A percentile compares a stretch with the other conserved stretches of the same genome.
Evolutionary conservation across 2,888 invertebrate species (phyloP).

Genomic region (Mantis religiosa): DNA sequence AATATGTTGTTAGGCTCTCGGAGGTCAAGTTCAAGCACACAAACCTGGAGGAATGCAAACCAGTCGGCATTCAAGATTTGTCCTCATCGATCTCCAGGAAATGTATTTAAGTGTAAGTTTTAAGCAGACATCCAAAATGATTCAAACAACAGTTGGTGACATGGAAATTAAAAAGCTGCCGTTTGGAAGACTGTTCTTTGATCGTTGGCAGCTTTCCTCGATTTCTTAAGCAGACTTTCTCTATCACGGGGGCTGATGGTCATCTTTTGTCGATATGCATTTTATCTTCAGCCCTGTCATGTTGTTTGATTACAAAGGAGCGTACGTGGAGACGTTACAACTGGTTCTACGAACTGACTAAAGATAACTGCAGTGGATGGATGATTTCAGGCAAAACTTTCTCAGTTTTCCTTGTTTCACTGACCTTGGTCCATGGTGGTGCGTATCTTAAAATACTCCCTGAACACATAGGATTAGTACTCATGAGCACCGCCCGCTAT

Average conservation of each 20-base stretch:
- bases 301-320: background rate
- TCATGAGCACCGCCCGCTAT: background rate
- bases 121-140: no score
- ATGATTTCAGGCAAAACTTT: background rate
- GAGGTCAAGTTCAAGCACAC: no score
- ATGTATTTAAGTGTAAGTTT: no score
- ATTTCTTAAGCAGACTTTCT: background rate
- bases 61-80: no score
- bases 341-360: background rate
- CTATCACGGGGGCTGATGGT: background rate
- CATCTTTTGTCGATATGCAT: background rate
- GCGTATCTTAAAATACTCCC: background rate
- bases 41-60: no score
- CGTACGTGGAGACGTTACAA: no score
- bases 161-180: no score
- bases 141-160: no score
- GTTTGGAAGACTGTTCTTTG: no score
- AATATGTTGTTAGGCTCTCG: no score
- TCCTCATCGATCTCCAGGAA: no score
- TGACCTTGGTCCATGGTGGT: background rate
- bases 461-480: background rate
- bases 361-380: background rate
- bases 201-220: background rate
- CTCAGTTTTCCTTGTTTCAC: background rate
- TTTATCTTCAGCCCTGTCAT: background rate